Evolutionary conservation across 2,113 vertebrate genomes (phyloP).

Genomic region (Cettia cetti): DNA sequence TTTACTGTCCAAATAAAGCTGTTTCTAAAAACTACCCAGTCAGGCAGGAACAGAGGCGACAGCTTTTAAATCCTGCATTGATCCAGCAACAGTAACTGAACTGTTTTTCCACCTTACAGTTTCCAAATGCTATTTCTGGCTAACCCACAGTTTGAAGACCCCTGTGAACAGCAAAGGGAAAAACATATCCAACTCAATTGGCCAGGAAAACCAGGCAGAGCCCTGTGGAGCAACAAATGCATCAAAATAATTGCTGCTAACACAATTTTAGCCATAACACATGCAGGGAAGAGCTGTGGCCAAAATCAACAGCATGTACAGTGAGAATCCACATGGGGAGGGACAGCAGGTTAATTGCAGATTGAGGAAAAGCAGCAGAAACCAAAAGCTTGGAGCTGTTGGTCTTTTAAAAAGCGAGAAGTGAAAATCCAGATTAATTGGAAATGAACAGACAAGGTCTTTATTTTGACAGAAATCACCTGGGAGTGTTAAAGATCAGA

Average conservation of each 20-base stretch:
- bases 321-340: slow-evolving; percentile 40
- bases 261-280: slow-evolving; percentile 35
- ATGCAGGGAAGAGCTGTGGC: slow-evolving; percentile 28
- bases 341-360: slow-evolving; percentile 59
- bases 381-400: not conserved
- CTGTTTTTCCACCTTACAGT: slow-evolving; percentile 8
- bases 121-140: slow-evolving; percentile 45
- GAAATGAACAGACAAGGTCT: slow-evolving; percentile 37
- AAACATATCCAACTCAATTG: not conserved
- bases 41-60: not conserved
- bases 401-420: not conserved
- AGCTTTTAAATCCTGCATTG: not conserved
- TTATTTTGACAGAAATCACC: slow-evolving; percentile 47
- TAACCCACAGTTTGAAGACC: slow-evolving; percentile 1
- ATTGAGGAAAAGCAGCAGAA: slow-evolving; percentile 44
- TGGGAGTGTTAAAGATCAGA: slow-evolving; percentile 33
- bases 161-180: not conserved
- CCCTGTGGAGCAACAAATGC: slow-evolving; percentile 38
- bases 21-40: not conserved
- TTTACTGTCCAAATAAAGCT: not conserved
- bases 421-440: slow-evolving; percentile 51
- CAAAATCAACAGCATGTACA: slow-evolving; percentile 56
- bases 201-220: slow-evolving; percentile 23
- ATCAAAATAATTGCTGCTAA: slow-evolving; percentile 58
- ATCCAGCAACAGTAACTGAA: slow-evolving; percentile 14